Evolutionary conservation across 2,797 vertebrate species (phyloP).

Genomic region (Channa striata): DNA sequence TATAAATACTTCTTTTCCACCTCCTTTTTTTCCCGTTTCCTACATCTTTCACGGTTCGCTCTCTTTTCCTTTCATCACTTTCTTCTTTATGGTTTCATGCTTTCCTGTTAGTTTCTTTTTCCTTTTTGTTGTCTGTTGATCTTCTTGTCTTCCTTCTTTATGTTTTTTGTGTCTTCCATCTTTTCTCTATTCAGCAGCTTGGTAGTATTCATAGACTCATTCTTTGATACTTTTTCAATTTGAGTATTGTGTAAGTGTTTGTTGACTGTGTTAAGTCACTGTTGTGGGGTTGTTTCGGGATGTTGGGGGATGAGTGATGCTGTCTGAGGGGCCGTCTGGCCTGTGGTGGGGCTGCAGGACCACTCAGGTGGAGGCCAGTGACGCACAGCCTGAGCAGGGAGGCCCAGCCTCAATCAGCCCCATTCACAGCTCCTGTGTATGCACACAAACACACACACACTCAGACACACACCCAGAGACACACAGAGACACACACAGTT

Average conservation of each 20-base stretch:
- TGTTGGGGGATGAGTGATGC: constrained; percentile 36
- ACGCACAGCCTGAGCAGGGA: constrained; percentile 72
- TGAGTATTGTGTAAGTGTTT: background rate
- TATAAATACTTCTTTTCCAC: background rate
- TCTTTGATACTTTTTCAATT: background rate
- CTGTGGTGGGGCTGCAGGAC: constrained; percentile 68
- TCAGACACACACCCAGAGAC: constrained; percentile 24
- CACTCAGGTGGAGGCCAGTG: constrained; percentile 71
- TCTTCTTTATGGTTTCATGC: too few species aligned
- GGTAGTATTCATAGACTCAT: background rate
- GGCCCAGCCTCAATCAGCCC: constrained; percentile 76
- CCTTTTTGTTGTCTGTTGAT: background rate
- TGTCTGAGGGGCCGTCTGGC: constrained; percentile 45
- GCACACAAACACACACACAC: constrained; percentile 38
- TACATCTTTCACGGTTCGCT: too few species aligned
- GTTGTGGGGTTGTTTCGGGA: constrained; percentile 1
- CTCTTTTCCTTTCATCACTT: background rate
- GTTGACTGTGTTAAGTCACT: background rate
- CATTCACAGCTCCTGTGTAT: constrained; percentile 73
- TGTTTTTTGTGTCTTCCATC: background rate
- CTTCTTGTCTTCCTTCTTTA: too few species aligned
- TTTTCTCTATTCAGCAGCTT: background rate
- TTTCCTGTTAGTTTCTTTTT: background rate
- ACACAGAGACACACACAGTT: constrained; percentile 18
- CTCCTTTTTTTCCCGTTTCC: background rate